A percentile compares a stretch with the other conserved stretches of the same genome.
These are phyloP conservation scores for Mirza zaza DNA, from an alignment of 2,113 vertebrate genomes.

Conservation along the genomic window DNA sequence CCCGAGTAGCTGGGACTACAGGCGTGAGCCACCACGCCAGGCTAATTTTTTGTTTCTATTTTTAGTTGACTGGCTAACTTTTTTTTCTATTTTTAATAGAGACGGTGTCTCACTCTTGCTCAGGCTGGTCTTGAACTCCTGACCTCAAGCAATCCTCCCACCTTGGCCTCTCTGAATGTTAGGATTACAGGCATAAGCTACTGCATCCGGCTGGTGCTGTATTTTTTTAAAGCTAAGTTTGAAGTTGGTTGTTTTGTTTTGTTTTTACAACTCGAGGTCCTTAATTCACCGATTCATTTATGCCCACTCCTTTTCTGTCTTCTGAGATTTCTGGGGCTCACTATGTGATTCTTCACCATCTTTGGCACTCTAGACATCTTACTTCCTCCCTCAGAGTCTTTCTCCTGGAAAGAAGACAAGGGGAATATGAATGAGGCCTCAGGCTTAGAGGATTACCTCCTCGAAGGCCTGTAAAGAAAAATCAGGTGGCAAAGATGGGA, in stretches of 20 bases:
- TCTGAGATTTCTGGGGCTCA: background rate
- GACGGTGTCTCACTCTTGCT: too few species aligned
- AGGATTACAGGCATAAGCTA: too few species aligned
- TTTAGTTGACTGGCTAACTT: too few species aligned
- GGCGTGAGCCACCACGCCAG: too few species aligned
- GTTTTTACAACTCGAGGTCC: background rate
- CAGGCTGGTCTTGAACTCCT: too few species aligned
- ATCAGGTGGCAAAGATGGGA: background rate
- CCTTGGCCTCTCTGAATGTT: too few species aligned
- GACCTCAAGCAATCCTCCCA: too few species aligned
- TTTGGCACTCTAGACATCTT: background rate
- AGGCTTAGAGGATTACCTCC: background rate
- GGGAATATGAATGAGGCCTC: background rate
- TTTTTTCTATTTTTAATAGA: too few species aligned
- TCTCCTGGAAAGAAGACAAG: constrained; percentile 20
- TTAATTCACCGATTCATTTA: background rate
- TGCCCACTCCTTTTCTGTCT: background rate
- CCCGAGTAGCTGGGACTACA: too few species aligned
- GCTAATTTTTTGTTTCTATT: too few species aligned
- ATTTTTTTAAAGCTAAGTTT: constrained; percentile 19
- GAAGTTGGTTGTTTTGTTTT: background rate
- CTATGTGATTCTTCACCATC: background rate
- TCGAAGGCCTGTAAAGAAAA: background rate
- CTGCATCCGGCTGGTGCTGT: background rate
- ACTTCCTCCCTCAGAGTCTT: background rate